Base-by-base conservation (phyloP, 2,888 invertebrate genomes). In the Tetranychus piercei region DNA sequence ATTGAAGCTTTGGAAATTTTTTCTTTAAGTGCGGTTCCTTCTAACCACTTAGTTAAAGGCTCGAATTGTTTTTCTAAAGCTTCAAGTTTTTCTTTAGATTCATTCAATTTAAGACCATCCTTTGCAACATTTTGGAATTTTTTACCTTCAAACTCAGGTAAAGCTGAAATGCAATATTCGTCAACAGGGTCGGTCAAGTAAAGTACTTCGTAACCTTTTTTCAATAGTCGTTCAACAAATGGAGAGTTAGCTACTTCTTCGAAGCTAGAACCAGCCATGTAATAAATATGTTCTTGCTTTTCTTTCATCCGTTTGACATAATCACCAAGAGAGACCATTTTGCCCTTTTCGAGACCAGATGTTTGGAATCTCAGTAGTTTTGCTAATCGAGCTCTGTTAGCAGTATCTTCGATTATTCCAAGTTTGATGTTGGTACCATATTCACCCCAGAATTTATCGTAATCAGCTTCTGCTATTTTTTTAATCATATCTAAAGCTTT, bases 61-160 rank as follows among this genome's bases (percentile, higher is more conserved):
- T 94, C 92, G 83, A 88, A 94, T 75, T 88, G 87, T 78, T 85
- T 86, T 82, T 90, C 89, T 77, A 90, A 82, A 75, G 87, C 87
- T 81, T 94, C 92, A 80, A 88, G 84, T 78, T 87, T 87, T 83
- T 91, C 90, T 77, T 84, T 87, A 75, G 83, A 83, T 77, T 83
- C 84, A 77, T 84, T 83, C 9, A 97, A 84, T 79, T 89, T 88
- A 82, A 97, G 89, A 55, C 95, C 95, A 85, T 99, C 99, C 85
- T 99, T 99, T 79, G 99, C 99, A 74, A 96, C 93, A 83, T 99
- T 99, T 84, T 94, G 94, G 90, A 99, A 97, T 84, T 95, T 97
- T 85, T 95, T 94, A 74, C 94, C 94, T 81, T 99, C 97, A 84
- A 92, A 99, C 84, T 99, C 97, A 1, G 97, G 95, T 82, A 99